Percentiles rank a stretch among this genome's conserved stretches.
phyloP scores from a whole-genome alignment of 2,888 invertebrate genomes.

The Alviniconcha strummeri region DNA sequence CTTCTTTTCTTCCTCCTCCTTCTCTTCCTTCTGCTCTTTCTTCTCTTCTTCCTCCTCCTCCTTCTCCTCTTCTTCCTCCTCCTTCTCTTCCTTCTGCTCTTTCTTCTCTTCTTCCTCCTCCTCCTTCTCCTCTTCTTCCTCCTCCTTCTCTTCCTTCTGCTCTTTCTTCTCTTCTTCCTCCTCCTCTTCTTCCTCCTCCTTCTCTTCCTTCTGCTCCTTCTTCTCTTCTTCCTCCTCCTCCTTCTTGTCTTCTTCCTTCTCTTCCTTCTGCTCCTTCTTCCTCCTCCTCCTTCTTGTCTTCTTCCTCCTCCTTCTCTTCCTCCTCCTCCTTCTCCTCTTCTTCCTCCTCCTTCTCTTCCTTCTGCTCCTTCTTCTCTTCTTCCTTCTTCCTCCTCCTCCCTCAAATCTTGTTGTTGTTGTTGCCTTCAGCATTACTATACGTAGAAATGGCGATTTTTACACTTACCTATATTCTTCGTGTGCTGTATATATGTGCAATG shows the following conservation, averaged over 20 bases:
- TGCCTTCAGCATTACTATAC: no score
- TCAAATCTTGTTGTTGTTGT: neutral
- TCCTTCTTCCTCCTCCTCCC: neutral
- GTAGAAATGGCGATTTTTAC: no score
- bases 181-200: constrained; percentile 7
- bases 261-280: constrained; percentile 10
- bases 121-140: neutral
- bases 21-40: neutral
- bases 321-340: neutral
- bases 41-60: neutral
- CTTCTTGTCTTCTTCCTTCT: neutral
- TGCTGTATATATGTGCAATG: no score
- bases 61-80: no score
- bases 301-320: neutral
- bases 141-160: neutral
- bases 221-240: neutral
- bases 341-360: neutral
- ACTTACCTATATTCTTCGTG: no score
- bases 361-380: constrained; percentile 2
- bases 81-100: neutral
- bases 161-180: neutral
- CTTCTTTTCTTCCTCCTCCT: constrained; percentile 1
- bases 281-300: neutral
- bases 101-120: neutral
- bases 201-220: neutral